A percentile compares a stretch with the other conserved stretches of the same genome.
Evolutionary conservation across 2,888 invertebrate genomes (phyloP).

Genomic region (Phrixothrix hirtus): DNA sequence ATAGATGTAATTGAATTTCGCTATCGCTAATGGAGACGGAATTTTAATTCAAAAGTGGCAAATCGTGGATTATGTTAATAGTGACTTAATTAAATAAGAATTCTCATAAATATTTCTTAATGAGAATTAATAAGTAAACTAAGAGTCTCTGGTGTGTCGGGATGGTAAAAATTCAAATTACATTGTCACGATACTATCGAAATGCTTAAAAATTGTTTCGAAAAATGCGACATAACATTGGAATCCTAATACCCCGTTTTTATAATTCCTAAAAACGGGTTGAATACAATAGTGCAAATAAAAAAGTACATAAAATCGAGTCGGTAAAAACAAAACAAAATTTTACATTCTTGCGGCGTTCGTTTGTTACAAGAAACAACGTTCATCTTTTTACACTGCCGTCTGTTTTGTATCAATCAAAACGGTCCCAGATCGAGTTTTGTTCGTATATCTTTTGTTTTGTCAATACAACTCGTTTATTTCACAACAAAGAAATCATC

Average conservation of each 20-base stretch:
- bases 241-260: constrained; percentile 50
- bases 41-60: too few relatives aligned
- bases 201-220: constrained; percentile 35
- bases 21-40: not conserved
- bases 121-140: too few relatives aligned
- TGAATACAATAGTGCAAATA: constrained; percentile 49
- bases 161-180: constrained; percentile 42
- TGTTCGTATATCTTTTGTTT: constrained; percentile 46
- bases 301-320: constrained; percentile 41
- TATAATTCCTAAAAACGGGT: constrained; percentile 48
- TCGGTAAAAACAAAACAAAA: constrained; percentile 44
- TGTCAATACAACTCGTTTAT: constrained; percentile 45
- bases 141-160: too few relatives aligned
- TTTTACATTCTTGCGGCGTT: constrained; percentile 51
- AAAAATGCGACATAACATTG: constrained; percentile 49
- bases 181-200: constrained; percentile 35
- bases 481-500: constrained; percentile 52
- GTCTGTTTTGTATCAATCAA: constrained; percentile 56
- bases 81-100: too few relatives aligned
- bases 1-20: too few relatives aligned
- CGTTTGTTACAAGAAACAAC: constrained; percentile 48
- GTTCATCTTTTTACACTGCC: constrained; percentile 51
- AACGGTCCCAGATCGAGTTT: constrained; percentile 45
- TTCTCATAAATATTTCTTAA: too few relatives aligned
- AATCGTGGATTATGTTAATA: too few relatives aligned